Base-by-base conservation (phyloP, 2,888 invertebrate genomes). In the Drosophila prostipennis region DNA sequence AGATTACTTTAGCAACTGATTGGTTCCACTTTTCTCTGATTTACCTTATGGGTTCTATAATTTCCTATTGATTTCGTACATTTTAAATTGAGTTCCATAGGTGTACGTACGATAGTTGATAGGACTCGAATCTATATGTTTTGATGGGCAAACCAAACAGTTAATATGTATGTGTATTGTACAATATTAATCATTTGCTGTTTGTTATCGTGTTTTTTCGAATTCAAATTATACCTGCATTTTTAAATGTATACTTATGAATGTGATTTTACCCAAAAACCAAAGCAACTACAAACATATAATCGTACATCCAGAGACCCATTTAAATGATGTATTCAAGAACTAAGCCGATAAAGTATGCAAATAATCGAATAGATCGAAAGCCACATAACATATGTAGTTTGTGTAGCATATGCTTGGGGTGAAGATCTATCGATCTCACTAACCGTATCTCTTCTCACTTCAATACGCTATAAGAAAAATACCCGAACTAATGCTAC, bases 121-220 rank as follows among this genome's bases (percentile, higher is more conserved):
- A 63, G 48, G 36, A 51, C 23, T 52, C 61, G 40, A 48, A 60
- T 70, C 46, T 54, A 10, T 68, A 26, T 55, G 69, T 46, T 70
- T 68, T 29, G 16, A 58, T 42, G 13, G 36, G 36, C 48, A 52
- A 52, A 59, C 26, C 37, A 45, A 46, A 43, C 55, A 60, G 34
- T 59, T 61, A 51, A 55, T 55, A 69, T 70, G 65, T 79, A 71
- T 74, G 61, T 63, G 36, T 84, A 74, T 60, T 64, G 65, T 77
- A 74, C 65, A 55, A 70, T 64, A 80, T 70, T 65, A 59, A 80
- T 68, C 56, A 69, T 65, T 87, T 78, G 63, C 57, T 75, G 80
- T 87, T 87, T 87, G 75, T 78, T 83, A 87, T 48, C 54, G 74
- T 83, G 88, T 83, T 86, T 87, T 83, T 83, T 83, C 78, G 83